phyloP scores from a whole-genome alignment of 2,113 vertebrate genomes.

The Coracopsis vasa region DNA sequence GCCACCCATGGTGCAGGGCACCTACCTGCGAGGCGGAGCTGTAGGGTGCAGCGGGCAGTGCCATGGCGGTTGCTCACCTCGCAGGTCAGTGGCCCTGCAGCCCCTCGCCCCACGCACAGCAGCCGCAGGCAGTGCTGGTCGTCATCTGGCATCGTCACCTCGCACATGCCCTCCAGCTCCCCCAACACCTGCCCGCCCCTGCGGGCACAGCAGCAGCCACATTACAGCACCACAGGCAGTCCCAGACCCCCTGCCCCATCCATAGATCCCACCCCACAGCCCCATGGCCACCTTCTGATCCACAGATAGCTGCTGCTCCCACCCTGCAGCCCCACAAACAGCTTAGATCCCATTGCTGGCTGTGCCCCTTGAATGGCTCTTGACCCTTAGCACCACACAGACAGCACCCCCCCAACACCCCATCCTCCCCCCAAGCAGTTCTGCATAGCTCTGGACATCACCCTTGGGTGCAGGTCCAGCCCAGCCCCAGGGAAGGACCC shows the following conservation, averaged over 20 bases:
- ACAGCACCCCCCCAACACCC: neutral
- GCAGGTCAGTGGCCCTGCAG: constrained; percentile 82
- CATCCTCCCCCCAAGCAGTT: rapidly evolving
- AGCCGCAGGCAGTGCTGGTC: constrained; percentile 89
- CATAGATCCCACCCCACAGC: neutral
- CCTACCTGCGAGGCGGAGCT: constrained; percentile 86
- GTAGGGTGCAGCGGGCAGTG: constrained; percentile 82
- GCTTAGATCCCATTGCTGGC: neutral
- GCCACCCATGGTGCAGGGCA: neutral
- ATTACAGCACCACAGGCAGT: neutral
- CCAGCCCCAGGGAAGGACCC: neutral
- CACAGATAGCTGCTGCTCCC: neutral
- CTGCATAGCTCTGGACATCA: neutral
- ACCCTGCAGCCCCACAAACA: rapidly evolving
- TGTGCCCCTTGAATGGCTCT: neutral
- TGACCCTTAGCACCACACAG: neutral
- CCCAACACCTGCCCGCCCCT: constrained; percentile 80
- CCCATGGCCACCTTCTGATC: neutral
- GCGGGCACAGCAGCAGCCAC: neutral
- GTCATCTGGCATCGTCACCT: constrained; percentile 89
- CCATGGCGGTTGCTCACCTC: constrained; percentile 87
- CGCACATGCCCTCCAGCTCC: constrained; percentile 76
- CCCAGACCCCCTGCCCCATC: neutral
- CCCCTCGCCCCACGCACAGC: constrained; percentile 76
- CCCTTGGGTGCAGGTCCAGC: too few relatives aligned